Conservation (phyloP, 2,888 invertebrate genomes). For the Microchrysa polita region DNA sequence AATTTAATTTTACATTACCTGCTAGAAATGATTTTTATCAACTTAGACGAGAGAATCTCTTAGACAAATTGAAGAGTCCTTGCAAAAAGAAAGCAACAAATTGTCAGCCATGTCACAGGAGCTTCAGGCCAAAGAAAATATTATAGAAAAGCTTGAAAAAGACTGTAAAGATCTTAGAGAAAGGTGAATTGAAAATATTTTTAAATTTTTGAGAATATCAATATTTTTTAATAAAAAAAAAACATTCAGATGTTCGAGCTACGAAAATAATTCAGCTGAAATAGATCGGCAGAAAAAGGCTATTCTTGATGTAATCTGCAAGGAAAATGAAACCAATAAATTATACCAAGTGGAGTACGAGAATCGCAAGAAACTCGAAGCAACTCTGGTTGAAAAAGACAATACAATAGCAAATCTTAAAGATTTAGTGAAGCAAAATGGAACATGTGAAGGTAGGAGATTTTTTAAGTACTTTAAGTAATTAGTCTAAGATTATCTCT, state of each 20-base stretch:
- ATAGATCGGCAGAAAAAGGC: slow-evolving; percentile 41
- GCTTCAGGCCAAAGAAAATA: slow-evolving; percentile 25
- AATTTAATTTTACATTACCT: no score
- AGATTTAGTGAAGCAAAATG: no score
- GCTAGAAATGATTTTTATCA: no score
- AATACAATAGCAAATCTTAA: slow-evolving; percentile 33
- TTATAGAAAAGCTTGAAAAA: slow-evolving; percentile 44
- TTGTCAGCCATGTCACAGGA: slow-evolving; percentile 26
- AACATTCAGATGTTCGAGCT: slow-evolving; percentile 23
- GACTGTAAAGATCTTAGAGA: slow-evolving; percentile 36
- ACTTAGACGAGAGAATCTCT: not conserved
- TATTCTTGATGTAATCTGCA: slow-evolving; percentile 35
- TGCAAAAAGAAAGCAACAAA: slow-evolving; percentile 35
- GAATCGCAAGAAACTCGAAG: slow-evolving; percentile 34
- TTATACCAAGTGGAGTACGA: slow-evolving; percentile 44
- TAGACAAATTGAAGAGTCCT: slow-evolving; percentile 35
- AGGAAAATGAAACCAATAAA: slow-evolving; percentile 36
- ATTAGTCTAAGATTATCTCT: slow-evolving; percentile 35
- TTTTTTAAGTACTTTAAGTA: no score
- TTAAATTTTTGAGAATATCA: not conserved
- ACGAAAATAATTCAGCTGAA: slow-evolving; percentile 43
- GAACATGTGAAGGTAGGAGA: no score
- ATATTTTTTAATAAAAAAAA: not conserved
- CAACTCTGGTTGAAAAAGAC: slow-evolving; percentile 36
- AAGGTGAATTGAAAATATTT: slow-evolving; percentile 29